Percentiles rank a stretch among this genome's conserved stretches.
Conservation (phyloP, 2,888 invertebrate genomes). For the Macaria liturata region DNA sequence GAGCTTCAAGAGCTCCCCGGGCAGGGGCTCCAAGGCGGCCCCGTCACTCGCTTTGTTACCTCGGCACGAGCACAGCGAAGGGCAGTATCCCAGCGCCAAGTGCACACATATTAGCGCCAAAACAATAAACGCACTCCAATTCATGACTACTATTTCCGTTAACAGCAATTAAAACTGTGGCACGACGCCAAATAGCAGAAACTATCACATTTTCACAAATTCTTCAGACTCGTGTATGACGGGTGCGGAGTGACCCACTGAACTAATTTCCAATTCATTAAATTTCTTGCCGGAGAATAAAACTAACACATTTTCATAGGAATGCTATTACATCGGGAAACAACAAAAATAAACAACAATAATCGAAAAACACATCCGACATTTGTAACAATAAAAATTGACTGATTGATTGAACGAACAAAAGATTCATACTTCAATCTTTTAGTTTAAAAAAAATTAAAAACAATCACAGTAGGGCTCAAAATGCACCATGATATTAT, state of each 20-base stretch:
- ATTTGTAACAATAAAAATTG: constrained; percentile 57
- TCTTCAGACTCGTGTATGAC: constrained; percentile 56
- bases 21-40: constrained; percentile 74
- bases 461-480: background rate
- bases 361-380: constrained; percentile 59
- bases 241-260: constrained; percentile 32
- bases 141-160: constrained; percentile 66
- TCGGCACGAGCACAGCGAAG: constrained; percentile 80
- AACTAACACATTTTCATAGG: constrained; percentile 42
- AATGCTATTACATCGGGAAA: constrained; percentile 38
- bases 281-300: constrained; percentile 36
- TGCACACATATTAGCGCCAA: constrained; percentile 53
- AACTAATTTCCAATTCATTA: constrained; percentile 30
- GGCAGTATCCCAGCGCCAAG: constrained; percentile 60
- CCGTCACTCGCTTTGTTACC: constrained; percentile 82
- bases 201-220: constrained; percentile 77
- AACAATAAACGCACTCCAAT: constrained; percentile 55
- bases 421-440: background rate
- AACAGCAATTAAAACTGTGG: constrained; percentile 71
- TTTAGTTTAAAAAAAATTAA: too few species aligned
- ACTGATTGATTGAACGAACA: constrained; percentile 39
- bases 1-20: constrained; percentile 83
- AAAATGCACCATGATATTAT: background rate
- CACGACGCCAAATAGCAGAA: constrained; percentile 76
- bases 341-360: constrained; percentile 70